Base-by-base conservation (phyloP, 2,113 vertebrate species). In the Misgurnus mizolepis region DNA sequence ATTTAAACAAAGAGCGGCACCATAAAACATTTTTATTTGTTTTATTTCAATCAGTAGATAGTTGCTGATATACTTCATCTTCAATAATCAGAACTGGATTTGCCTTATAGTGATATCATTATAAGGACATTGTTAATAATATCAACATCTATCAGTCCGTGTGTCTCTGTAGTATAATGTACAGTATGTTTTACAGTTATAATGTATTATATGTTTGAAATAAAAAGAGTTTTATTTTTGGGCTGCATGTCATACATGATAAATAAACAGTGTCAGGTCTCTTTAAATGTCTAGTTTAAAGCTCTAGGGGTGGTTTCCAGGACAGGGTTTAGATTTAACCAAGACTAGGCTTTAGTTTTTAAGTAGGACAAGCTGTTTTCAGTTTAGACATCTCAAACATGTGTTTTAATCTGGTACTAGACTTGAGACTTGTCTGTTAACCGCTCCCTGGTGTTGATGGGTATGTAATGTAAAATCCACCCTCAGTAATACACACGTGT, bases 151-250 rank as follows among this genome's bases (percentile, higher is more conserved):
- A 18, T 55, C 73, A 68, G 55, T 58, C 12, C 5, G 53, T 67
- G 50, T 18, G 67, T 49, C 75, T 71, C 58, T 77, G 61, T 56
- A 73, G 73, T 83, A 60, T 78, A 65, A 74, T 69, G 64, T 68
- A 67, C 53, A 34, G 2, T 70, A 69, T 76, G 66, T 79, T 70
- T 53, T 68, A 4, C 78, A 56, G 17, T 55, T 55, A 60, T 80
- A 56, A 18, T 72, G 84, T 60, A 67, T 45, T 78, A 70, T 67
- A 60, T 61, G 64, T 61, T 68, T 77, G 47, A 53, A 47, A 18
- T 27, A 45, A 55, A 68, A 68, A 67, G 70, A 56, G 49, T 77
- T 72, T 79, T 76, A 60, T 82, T 70, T 79, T 79, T 66, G 61
- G 68, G 56, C 45, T 76, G 77, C 78, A 73, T 67, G 64, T 77